Evolutionary conservation across 2,888 invertebrate species (phyloP), one percentile per base, ranked within the genome.

Genomic region (Leptopterna dolabrata): DNA sequence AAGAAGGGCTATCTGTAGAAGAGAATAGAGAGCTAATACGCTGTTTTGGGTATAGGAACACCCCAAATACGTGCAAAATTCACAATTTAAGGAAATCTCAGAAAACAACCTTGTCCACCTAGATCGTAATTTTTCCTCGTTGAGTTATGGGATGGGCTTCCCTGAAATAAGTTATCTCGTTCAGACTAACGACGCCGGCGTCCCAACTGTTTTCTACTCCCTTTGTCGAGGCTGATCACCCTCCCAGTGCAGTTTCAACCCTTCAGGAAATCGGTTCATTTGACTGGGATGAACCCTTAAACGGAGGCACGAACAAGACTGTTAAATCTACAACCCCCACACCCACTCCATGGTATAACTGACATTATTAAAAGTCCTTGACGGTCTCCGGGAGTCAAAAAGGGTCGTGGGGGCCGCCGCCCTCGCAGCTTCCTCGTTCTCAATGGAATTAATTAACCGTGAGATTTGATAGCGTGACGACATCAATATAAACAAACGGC

Each of bases 401-500:
- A 80, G 86, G 86, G 78, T 78, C 55, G 78, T 24, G 55, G 43
- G 63, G 13, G 43, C 63, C 30, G n/a, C n/a, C n/a, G n/a, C n/a
- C n/a, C n/a, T n/a, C n/a, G n/a, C n/a, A n/a, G 63, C 30, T 55
- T 41, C 30, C 76, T 47, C 19, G 45, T 51, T 76, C 76, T 85
- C 76, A 87, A 87, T 87, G 85, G 87, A 87, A 87, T 87, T 87
- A 87, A 87, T 87, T 87, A 85, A 87, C 84, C 87, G 84, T 85
- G 87, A 87, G 87, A 87, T 87, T 87, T 87, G 87, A 73, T 47
- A 76, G 87, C 87, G 87, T 87, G 87, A 87, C 87, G 87, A 85
- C 87, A 85, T 85, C 87, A 85, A 85, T 87, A 87, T 87, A 87
- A 87, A 87, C 87, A 87, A 87, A 73, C 45, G 43, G 78, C 63